Evolutionary conservation across 2,113 vertebrate genomes (phyloP).

Genomic region (Microcebus lehilahytsara): DNA sequence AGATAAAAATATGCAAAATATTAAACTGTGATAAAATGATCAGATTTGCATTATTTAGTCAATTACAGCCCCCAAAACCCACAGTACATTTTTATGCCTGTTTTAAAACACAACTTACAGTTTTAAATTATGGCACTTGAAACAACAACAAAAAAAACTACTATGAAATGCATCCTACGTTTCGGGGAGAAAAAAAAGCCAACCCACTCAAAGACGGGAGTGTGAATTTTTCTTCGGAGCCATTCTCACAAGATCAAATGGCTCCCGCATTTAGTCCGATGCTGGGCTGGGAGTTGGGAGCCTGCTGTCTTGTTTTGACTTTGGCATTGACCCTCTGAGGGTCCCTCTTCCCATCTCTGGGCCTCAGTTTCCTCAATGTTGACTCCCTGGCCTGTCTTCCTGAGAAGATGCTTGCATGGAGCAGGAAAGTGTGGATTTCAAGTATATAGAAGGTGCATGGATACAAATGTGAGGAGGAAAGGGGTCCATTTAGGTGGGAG

Average conservation of each 20-base stretch:
- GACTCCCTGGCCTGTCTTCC: not conserved
- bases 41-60: conserved; percentile 58
- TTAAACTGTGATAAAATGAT: conserved; percentile 43
- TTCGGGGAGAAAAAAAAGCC: conserved; percentile 31
- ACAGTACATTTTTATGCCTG: conserved; percentile 56
- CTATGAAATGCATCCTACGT: conserved; percentile 71
- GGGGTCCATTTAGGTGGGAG: not conserved
- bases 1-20: conserved; percentile 54
- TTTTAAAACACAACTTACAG: conserved; percentile 66
- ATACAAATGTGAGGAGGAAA: not conserved
- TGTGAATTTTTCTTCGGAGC: conserved; percentile 53
- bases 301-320: not conserved
- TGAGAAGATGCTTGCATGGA: not conserved
- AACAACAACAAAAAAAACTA: conserved; percentile 69
- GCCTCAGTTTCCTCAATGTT: not conserved
- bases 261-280: not conserved
- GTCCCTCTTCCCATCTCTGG: not conserved
- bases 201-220: conserved; percentile 67
- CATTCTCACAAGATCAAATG: conserved; percentile 1
- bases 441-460: not conserved
- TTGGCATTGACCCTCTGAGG: not conserved
- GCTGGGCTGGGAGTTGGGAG: not conserved
- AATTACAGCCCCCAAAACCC: conserved; percentile 44
- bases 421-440: not conserved
- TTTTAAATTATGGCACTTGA: conserved; percentile 73